Base-by-base conservation (phyloP, 30 jellyfish, hydroid and myxozoan genomes). In the Hydractinia echinata region DNA sequence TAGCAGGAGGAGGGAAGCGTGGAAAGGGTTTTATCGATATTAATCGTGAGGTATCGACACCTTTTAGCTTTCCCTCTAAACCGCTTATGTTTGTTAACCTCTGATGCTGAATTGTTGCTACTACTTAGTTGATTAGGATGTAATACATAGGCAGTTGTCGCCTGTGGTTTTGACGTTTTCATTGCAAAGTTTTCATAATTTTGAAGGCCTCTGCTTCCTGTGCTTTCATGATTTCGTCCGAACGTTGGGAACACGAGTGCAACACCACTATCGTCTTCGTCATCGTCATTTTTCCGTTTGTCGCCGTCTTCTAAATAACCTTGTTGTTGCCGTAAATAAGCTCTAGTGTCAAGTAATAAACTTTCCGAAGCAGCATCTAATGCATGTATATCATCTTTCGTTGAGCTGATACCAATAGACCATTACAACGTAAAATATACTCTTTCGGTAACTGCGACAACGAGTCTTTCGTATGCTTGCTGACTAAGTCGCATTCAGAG, bases 251-350 rank as follows among this genome's bases (percentile, higher is more conserved):
- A 74, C 5, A 74, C 61, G 62, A 74, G 13, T 48, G 70, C 62
- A 49, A 74, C 54, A 10, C 83, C 83, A 74, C 83, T 74, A 55
- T 74, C 83, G 15, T 74, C 83, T 74, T 74, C 83, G 8, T 15
- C 61, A 7, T n/a, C 13, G 21, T 74, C 60, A 52, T 21, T 6
- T 21, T 54, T 3, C 15, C 67, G 62, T 53, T 30, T 67, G 21
- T 48, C 50, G 16, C 9, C 9, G 39, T 44, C 7, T 7, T 64
- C 74, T 44, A n/a, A 44, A 13, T 9, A 13, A n/a, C 18, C 19
- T 4, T 64, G 74, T 13, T 64, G 74, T 13, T 64, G 74, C 19
- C 74, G 74, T 64, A 64, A 64, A 64, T 64, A 64, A 64, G 19
- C 6, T 4, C 74, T 44, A 64, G 74, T 51, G 1, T 64, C 74